Conservation (phyloP, 1,140 invertebrate genomes). For the Eufriesea mexicana region DNA sequence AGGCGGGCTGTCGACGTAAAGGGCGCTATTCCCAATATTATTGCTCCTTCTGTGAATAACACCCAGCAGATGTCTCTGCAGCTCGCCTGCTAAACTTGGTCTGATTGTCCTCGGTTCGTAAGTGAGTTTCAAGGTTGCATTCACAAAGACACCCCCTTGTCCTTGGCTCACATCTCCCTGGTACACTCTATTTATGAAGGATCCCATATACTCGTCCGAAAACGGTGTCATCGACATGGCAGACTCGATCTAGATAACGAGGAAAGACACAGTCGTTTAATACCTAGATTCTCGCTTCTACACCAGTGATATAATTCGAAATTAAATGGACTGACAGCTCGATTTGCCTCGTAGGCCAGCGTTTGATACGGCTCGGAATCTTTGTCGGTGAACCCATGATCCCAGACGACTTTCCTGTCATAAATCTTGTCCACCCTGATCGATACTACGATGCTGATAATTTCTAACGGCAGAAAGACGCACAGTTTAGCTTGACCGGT, state of each 20-base stretch:
- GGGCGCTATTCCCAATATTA: slow-evolving; percentile 92
- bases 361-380: slow-evolving; percentile 92
- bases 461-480: slow-evolving; percentile 70
- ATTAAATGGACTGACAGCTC: slow-evolving; percentile 87
- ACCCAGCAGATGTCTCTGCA: slow-evolving; percentile 92
- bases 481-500: neutral
- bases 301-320: neutral
- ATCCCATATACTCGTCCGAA: slow-evolving; percentile 91
- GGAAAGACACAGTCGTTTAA: neutral
- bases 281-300: neutral
- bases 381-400: slow-evolving; percentile 87
- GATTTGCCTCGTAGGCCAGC: slow-evolving; percentile 91
- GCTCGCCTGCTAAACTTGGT: slow-evolving; percentile 87
- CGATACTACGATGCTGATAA: slow-evolving; percentile 91
- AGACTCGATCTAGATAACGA: slow-evolving; percentile 88
- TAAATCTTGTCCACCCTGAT: slow-evolving; percentile 92
- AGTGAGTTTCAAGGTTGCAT: slow-evolving; percentile 89
- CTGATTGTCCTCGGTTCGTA: slow-evolving; percentile 85
- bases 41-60: slow-evolving; percentile 91
- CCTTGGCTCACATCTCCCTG: slow-evolving; percentile 86
- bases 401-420: slow-evolving; percentile 90
- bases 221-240: slow-evolving; percentile 95
- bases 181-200: slow-evolving; percentile 92
- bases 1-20: slow-evolving; percentile 91
- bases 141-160: slow-evolving; percentile 90